A percentile compares a stretch with the other conserved stretches of the same genome.
phyloP scores from a whole-genome alignment of 2,113 vertebrate genomes.

The Rhabdornis inornatus region DNA sequence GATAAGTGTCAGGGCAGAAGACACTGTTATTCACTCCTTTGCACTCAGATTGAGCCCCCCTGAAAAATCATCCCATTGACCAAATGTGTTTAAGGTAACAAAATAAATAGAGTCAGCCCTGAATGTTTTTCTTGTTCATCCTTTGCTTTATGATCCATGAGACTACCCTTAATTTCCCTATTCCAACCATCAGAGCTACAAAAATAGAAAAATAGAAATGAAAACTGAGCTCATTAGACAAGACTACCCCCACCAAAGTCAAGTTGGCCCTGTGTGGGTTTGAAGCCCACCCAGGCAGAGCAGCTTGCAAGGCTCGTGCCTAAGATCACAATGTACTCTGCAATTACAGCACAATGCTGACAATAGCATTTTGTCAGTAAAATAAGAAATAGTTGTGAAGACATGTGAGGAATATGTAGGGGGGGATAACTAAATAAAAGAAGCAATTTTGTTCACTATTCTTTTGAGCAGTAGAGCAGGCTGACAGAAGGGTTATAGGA shows the following conservation, averaged over 20 bases:
- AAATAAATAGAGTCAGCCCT: background rate
- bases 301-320: background rate
- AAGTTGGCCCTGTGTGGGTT: slow-evolving; percentile 18
- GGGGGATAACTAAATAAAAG: background rate
- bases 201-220: slow-evolving; percentile 44
- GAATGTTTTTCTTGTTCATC: background rate
- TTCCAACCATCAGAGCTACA: background rate
- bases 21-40: background rate
- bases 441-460: background rate
- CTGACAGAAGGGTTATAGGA: slow-evolving; percentile 16
- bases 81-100: slow-evolving; percentile 5
- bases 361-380: slow-evolving; percentile 43
- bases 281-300: slow-evolving; percentile 52
- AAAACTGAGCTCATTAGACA: slow-evolving; percentile 24
- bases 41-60: background rate
- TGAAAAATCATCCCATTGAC: background rate
- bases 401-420: background rate
- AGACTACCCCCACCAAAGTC: background rate
- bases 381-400: slow-evolving; percentile 27
- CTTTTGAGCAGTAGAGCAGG: background rate
- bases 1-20: background rate
- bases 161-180: background rate
- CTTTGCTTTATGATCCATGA: slow-evolving; percentile 29
- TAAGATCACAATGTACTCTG: slow-evolving; percentile 39
- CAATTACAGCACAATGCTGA: slow-evolving; percentile 49